Conservation (phyloP, 2,888 invertebrate species). For the Onthophagus sagittarius region DNA sequence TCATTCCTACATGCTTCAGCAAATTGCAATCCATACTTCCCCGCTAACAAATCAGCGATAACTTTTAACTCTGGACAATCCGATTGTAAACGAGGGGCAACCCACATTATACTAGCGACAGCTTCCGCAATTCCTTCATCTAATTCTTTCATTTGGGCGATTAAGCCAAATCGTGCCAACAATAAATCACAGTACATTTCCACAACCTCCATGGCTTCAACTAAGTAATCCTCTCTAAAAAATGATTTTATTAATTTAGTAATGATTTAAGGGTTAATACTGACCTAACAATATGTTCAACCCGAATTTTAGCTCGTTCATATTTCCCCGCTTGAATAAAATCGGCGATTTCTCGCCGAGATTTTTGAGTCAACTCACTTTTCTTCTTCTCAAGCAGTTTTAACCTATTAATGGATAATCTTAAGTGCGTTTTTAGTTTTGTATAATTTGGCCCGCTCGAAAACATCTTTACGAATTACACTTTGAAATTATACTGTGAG, state of each 20-base stretch:
- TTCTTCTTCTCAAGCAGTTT: conserved; percentile 97
- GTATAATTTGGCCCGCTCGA: conserved; percentile 89
- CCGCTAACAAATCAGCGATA: conserved; percentile 81
- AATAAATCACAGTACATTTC: conserved; percentile 99
- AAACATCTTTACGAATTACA: conserved; percentile 62
- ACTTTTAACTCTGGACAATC: conserved; percentile 76
- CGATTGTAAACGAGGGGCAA: conserved; percentile 85
- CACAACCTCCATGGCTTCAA: conserved; percentile 98
- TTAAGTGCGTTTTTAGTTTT: conserved; percentile 93
- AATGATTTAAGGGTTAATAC: conserved; percentile 34
- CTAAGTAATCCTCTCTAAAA: conserved; percentile 91
- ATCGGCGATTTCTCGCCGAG: conserved; percentile 96
- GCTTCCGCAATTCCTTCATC: conserved; percentile 96
- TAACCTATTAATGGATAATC: conserved; percentile 88
- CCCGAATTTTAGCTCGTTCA: conserved; percentile 91
- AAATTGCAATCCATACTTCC: conserved; percentile 93
- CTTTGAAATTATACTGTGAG: background rate
- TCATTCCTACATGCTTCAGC: conserved; percentile 84
- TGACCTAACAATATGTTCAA: conserved; percentile 91
- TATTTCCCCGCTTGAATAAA: conserved; percentile 82
- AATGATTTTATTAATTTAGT: background rate
- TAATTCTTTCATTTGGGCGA: conserved; percentile 94
- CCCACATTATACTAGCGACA: conserved; percentile 96
- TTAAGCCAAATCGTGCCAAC: conserved; percentile 91
- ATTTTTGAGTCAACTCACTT: conserved; percentile 92